Conservation (phyloP, 2,797 vertebrate species). For the Gymnopithys bicolor region DNA sequence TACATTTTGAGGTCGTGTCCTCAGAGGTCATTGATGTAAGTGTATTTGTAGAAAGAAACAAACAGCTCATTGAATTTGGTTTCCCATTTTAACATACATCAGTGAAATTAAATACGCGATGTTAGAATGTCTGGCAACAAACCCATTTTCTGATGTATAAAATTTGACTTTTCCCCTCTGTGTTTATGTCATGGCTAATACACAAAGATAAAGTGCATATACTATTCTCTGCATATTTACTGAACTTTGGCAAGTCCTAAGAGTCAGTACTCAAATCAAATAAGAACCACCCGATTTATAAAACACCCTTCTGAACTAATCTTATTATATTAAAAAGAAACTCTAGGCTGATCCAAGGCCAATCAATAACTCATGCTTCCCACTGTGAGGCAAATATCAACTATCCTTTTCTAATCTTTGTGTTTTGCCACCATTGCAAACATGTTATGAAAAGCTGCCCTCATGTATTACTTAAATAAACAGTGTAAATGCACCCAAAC, state of each 20-base stretch:
- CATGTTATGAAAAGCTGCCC: neutral
- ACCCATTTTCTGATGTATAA: conserved; percentile 60
- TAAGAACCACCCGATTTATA: conserved; percentile 47
- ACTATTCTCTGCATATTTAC: conserved; percentile 54
- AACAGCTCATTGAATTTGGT: conserved; percentile 68
- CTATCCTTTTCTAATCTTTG: neutral
- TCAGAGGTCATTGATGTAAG: conserved; percentile 72
- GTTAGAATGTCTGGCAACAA: conserved; percentile 62
- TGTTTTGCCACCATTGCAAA: conserved; percentile 19
- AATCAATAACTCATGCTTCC: conserved; percentile 45
- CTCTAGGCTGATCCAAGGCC: conserved; percentile 42
- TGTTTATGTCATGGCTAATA: conserved; percentile 70
- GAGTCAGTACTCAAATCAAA: conserved; percentile 61
- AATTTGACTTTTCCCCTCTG: conserved; percentile 58
- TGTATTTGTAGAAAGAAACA: conserved; percentile 66
- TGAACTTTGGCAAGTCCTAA: conserved; percentile 57
- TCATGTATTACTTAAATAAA: conserved; percentile 17
- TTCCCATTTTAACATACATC: conserved; percentile 67
- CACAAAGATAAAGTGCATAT: conserved; percentile 57
- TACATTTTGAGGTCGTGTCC: conserved; percentile 71
- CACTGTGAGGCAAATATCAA: conserved; percentile 34
- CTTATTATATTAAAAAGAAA: conserved; percentile 26
- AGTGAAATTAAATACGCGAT: conserved; percentile 63
- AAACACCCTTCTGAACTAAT: conserved; percentile 56
- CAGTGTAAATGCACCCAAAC: neutral